phyloP scores from a whole-genome alignment of 2,888 invertebrate species.

The Cryptocephalus moraei region DNA sequence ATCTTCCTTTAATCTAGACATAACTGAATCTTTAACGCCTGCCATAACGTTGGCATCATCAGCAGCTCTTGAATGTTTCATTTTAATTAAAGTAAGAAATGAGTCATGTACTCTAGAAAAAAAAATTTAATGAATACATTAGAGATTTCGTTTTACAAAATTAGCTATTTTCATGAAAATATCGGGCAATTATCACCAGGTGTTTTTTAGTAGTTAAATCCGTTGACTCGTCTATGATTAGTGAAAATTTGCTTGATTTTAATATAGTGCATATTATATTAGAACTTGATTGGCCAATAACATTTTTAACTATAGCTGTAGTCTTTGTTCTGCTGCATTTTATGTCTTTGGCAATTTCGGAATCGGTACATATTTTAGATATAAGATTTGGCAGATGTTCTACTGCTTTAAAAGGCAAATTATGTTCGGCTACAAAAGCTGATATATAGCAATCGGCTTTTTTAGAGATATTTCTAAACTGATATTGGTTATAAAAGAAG shows the following conservation, averaged over 20 bases:
- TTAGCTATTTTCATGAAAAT: slow-evolving; percentile 1
- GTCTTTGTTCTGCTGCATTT: slow-evolving; percentile 1
- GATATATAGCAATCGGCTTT: too few relatives aligned
- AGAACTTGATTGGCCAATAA: not conserved
- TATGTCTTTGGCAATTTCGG: slow-evolving; percentile 3
- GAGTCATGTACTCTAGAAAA: too few relatives aligned
- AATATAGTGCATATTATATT: not conserved
- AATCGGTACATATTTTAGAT: slow-evolving; percentile 2
- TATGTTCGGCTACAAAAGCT: slow-evolving; percentile 1
- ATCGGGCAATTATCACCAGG: too few relatives aligned
- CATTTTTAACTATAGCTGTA: not conserved
- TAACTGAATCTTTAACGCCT: not conserved
- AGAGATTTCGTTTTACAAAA: not conserved
- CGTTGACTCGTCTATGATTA: too few relatives aligned
- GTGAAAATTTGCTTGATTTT: too few relatives aligned
- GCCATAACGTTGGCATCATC: not conserved
- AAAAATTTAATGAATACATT: too few relatives aligned
- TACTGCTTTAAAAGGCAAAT: slow-evolving; percentile 1
- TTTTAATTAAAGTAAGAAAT: too few relatives aligned
- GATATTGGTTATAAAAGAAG: too few relatives aligned
- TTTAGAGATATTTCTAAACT: too few relatives aligned
- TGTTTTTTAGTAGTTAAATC: too few relatives aligned
- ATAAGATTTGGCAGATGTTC: slow-evolving; percentile 3
- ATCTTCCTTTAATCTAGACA: too few relatives aligned
- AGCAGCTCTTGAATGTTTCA: not conserved